phyloP scores from a whole-genome alignment of 2,888 invertebrate genomes.

The Torymus texanus region DNA sequence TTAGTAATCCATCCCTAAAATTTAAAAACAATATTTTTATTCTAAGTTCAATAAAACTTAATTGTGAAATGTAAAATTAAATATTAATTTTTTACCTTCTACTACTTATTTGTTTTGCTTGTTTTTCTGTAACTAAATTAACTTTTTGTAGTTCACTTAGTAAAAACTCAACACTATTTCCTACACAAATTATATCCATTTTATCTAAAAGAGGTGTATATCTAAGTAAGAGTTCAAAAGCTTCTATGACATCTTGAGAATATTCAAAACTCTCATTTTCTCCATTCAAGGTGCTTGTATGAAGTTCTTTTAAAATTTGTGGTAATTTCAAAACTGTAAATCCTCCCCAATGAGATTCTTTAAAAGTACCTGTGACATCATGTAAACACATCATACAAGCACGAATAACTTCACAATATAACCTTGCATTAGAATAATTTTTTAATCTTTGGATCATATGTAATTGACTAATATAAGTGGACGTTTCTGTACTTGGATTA shows the following conservation, averaged over 20 bases:
- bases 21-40: conserved; percentile 60
- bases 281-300: conserved; percentile 78
- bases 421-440: conserved; percentile 85
- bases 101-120: conserved; percentile 83
- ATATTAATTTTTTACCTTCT: conserved; percentile 75
- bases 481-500: conserved; percentile 89
- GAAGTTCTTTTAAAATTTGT: conserved; percentile 84
- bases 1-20: conserved; percentile 79
- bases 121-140: conserved; percentile 86
- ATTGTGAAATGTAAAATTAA: background rate
- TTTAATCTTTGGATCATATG: conserved; percentile 90
- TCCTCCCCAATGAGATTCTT: conserved; percentile 95
- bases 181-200: conserved; percentile 91
- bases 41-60: background rate
- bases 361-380: conserved; percentile 88
- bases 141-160: conserved; percentile 88
- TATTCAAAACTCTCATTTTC: conserved; percentile 80
- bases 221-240: conserved; percentile 89
- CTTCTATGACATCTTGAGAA: conserved; percentile 86
- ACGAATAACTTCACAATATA: conserved; percentile 92
- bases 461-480: conserved; percentile 87
- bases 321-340: conserved; percentile 95
- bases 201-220: conserved; percentile 90
- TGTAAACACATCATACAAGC: conserved; percentile 93
- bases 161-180: conserved; percentile 90